These are phyloP conservation scores for Melopsittacus undulatus DNA, from an alignment of 2,797 vertebrate genomes.

Conservation along the genomic window DNA sequence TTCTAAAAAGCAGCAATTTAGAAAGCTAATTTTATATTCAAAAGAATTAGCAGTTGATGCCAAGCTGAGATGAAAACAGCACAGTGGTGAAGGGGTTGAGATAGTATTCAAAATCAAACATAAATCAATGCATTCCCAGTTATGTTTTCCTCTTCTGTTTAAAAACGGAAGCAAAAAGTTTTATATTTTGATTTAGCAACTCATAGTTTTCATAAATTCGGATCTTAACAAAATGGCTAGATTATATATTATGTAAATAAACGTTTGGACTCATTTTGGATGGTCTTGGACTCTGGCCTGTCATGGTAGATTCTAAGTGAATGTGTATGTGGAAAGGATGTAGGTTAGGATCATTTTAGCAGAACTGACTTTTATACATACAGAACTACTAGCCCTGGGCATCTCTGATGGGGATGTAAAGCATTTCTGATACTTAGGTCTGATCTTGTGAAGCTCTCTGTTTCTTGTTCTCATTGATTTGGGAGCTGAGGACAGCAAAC, in stretches of 20 bases:
- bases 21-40: neutral
- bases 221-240: neutral
- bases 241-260: neutral
- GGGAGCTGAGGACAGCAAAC: neutral
- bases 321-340: neutral
- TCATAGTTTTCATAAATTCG: neutral
- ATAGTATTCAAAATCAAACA: neutral
- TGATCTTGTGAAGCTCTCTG: neutral
- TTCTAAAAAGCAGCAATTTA: neutral
- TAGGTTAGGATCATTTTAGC: neutral
- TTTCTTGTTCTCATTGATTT: neutral
- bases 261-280: neutral
- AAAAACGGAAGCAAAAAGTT: neutral
- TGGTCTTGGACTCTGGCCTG: neutral
- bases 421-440: neutral
- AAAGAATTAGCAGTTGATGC: neutral
- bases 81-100: neutral
- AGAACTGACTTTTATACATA: neutral
- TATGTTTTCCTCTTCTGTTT: neutral
- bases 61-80: neutral
- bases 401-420: neutral
- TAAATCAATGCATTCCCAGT: neutral
- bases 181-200: neutral
- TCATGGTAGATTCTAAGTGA: neutral
- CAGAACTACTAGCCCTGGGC: neutral